These are phyloP conservation scores for Nannobrachium achirus DNA, from an alignment of 2,113 vertebrate genomes.

Conservation along the genomic window DNA sequence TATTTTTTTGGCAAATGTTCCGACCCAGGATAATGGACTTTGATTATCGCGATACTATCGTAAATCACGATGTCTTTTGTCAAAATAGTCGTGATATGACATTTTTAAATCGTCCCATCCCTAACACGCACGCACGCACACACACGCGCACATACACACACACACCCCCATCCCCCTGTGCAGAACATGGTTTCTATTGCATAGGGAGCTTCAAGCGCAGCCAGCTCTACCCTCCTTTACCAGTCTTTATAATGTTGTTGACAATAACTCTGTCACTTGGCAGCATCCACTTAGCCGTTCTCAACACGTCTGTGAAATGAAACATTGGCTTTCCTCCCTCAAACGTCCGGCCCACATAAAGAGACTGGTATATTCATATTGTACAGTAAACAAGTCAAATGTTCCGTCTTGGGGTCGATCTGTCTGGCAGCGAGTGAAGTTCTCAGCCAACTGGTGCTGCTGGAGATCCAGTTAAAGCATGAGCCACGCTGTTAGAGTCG, in stretches of 20 bases:
- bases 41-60: no score
- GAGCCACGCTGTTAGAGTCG: conserved; percentile 37
- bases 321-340: conserved; percentile 9
- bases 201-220: background rate
- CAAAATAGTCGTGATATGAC: background rate
- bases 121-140: background rate
- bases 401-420: no score
- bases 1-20: no score
- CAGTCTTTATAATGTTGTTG: no score
- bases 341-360: conserved; percentile 7
- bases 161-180: background rate
- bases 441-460: conserved; percentile 27
- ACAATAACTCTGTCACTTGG: conserved; percentile 28
- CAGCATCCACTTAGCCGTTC: conserved; percentile 19
- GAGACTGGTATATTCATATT: conserved; percentile 31
- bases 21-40: no score
- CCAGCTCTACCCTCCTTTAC: background rate
- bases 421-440: conserved; percentile 4
- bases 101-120: background rate
- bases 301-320: conserved; percentile 12
- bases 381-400: conserved; percentile 44
- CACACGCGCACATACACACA: background rate
- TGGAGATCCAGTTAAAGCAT: conserved; percentile 36
- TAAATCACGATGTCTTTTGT: no score
- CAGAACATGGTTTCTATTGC: conserved; percentile 26